Evolutionary conservation across 2,888 invertebrate genomes (phyloP).

Genomic region (Serrognathus titanus): DNA sequence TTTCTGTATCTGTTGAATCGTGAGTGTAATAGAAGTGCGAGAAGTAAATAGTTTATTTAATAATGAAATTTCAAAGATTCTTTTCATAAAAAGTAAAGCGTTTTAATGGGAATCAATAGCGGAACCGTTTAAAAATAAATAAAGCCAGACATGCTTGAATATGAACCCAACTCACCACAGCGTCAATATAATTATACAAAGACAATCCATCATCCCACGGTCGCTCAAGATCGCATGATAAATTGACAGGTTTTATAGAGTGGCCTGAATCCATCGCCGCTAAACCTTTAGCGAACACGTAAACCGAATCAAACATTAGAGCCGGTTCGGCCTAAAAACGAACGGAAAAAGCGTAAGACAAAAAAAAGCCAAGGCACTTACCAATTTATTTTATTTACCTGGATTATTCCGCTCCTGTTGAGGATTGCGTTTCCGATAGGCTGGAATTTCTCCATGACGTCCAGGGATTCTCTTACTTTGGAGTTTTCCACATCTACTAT

Average conservation of each 20-base stretch:
- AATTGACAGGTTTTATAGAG: slow-evolving; percentile 65
- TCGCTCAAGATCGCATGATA: slow-evolving; percentile 77
- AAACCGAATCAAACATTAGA: slow-evolving; percentile 81
- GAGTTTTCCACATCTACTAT: slow-evolving; percentile 78
- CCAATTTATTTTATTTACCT: slow-evolving; percentile 48
- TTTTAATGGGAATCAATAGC: not conserved
- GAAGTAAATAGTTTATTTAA: too few relatives aligned
- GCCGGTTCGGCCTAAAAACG: slow-evolving; percentile 75
- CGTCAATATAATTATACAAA: slow-evolving; percentile 70
- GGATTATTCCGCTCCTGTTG: slow-evolving; percentile 64
- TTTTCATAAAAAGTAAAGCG: not conserved
- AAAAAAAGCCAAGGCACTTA: slow-evolving; percentile 12
- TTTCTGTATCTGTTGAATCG: too few relatives aligned
- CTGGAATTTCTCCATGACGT: slow-evolving; percentile 85
- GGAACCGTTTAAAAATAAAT: too few relatives aligned
- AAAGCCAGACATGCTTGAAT: too few relatives aligned
- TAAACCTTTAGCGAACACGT: slow-evolving; percentile 75
- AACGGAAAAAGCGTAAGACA: not conserved
- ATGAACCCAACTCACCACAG: slow-evolving; percentile 54
- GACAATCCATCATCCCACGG: slow-evolving; percentile 78
- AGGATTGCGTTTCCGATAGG: slow-evolving; percentile 77
- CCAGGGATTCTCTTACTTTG: slow-evolving; percentile 69
- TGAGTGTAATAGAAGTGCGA: too few relatives aligned
- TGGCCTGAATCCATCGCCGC: slow-evolving; percentile 69
- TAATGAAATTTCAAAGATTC: not conserved